Percentiles rank a stretch among this genome's conserved stretches.
These are phyloP conservation scores for Solea senegalensis DNA, from an alignment of 2,113 vertebrate species.

Conservation along the genomic window DNA sequence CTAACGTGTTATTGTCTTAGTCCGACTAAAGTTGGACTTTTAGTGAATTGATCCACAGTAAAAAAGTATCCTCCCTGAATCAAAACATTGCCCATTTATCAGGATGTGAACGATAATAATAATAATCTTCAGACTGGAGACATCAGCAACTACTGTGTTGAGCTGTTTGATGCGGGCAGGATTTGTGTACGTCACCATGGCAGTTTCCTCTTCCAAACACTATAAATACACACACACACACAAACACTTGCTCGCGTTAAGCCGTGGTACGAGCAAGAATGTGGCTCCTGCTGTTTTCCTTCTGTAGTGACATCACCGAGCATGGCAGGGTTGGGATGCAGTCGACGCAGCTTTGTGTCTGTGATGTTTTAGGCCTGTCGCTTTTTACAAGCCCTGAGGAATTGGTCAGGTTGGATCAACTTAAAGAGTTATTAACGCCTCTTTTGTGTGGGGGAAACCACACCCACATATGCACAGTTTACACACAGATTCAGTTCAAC, in stretches of 20 bases:
- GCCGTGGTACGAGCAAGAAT: conserved; percentile 1
- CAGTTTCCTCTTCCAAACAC: conserved; percentile 24
- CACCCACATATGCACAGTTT: background rate
- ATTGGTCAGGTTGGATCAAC: conserved; percentile 15
- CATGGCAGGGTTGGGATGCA: conserved; percentile 24
- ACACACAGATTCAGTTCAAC: conserved; percentile 30
- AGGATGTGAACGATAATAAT: no score
- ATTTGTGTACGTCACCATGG: conserved; percentile 49
- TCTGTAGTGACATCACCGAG: conserved; percentile 21
- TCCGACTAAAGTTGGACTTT: no score
- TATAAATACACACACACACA: background rate
- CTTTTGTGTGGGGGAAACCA: background rate
- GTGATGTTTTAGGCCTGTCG: conserved; percentile 10
- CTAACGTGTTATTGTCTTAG: no score
- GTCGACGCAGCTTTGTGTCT: background rate
- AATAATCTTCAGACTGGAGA: no score
- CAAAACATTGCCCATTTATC: no score
- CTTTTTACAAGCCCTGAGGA: conserved; percentile 7
- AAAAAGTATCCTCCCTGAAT: no score
- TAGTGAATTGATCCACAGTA: no score
- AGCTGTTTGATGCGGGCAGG: conserved; percentile 1
- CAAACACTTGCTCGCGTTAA: conserved; percentile 2
- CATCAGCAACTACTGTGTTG: background rate
- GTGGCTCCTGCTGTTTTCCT: conserved; percentile 1
- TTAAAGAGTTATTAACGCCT: background rate